Conservation (phyloP, 2,797 vertebrate genomes). For the Alauda arvensis region DNA sequence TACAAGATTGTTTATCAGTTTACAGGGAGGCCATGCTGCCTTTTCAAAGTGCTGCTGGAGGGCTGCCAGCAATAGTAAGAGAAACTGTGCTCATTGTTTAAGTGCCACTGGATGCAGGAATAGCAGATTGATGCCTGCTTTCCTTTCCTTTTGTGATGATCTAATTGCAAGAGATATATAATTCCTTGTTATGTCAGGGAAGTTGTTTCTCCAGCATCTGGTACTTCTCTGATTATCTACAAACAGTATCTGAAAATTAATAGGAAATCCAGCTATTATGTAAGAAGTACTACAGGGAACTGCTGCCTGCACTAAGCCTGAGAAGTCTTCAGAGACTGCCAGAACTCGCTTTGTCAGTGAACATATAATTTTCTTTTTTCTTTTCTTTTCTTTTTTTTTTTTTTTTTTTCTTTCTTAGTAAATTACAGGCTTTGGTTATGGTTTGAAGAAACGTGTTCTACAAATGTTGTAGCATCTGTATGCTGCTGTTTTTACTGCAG, state of each 20-base stretch:
- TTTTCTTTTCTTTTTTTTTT: not conserved
- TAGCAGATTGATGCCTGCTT: constrained; percentile 41
- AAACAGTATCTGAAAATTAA: constrained; percentile 23
- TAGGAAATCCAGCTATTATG: constrained; percentile 14
- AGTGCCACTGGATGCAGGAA: not conserved
- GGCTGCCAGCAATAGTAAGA: constrained; percentile 26
- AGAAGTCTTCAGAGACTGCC: not conserved
- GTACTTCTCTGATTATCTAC: constrained; percentile 34
- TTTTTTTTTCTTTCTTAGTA: not conserved
- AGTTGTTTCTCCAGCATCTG: constrained; percentile 32
- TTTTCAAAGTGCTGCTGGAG: constrained; percentile 49
- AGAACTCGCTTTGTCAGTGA: constrained; percentile 12
- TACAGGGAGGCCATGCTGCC: not conserved
- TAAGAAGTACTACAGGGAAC: constrained; percentile 3
- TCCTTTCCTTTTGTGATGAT: constrained; percentile 45
- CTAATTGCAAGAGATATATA: constrained; percentile 56
- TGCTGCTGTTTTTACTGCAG: constrained; percentile 47
- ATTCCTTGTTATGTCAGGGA: constrained; percentile 41
- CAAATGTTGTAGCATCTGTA: constrained; percentile 52
- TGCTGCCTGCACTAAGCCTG: not conserved
- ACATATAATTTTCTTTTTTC: not conserved
- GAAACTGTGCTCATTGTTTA: constrained; percentile 13
- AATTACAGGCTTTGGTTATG: constrained; percentile 46
- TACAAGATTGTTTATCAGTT: constrained; percentile 46
- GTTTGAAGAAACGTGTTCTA: constrained; percentile 40